Evolutionary conservation across 2,888 invertebrate species (phyloP).

Genomic region (Magallana nippona): DNA sequence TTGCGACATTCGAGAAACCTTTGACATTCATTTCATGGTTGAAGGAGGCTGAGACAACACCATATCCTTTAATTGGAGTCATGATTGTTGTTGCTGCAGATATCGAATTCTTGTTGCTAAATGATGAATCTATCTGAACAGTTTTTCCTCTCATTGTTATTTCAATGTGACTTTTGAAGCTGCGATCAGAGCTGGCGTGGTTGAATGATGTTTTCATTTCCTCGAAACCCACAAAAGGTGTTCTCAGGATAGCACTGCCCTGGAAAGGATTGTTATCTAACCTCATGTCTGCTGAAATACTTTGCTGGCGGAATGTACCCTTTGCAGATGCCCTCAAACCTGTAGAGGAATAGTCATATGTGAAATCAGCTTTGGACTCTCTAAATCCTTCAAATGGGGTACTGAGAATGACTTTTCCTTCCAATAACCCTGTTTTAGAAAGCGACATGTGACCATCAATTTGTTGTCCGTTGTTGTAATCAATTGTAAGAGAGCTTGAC

Average conservation of each 20-base stretch:
- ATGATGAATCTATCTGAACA: neutral
- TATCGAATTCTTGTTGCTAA: neutral
- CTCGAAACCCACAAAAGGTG: constrained; percentile 41
- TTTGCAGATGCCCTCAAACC: constrained; percentile 11
- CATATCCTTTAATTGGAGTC: constrained; percentile 30
- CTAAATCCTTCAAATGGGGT: constrained; percentile 41
- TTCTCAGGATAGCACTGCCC: constrained; percentile 24
- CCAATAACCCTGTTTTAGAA: neutral
- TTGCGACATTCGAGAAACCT: constrained; percentile 51
- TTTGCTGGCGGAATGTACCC: constrained; percentile 31
- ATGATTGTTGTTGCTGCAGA: constrained; percentile 20
- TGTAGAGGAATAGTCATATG: neutral
- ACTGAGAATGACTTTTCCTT: neutral
- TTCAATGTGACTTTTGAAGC: neutral
- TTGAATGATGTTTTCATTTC: constrained; percentile 33
- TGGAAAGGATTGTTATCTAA: neutral
- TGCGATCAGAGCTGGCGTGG: neutral
- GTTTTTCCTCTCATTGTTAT: constrained; percentile 13
- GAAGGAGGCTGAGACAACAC: constrained; percentile 40
- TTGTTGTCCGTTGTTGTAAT: constrained; percentile 23
- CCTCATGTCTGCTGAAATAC: neutral
- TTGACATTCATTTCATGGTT: constrained; percentile 48
- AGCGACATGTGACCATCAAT: neutral
- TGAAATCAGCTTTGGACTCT: constrained; percentile 29
- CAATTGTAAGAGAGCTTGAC: neutral